Base-by-base conservation (phyloP, 2,888 invertebrate species). In the Drosophila leonis region DNA sequence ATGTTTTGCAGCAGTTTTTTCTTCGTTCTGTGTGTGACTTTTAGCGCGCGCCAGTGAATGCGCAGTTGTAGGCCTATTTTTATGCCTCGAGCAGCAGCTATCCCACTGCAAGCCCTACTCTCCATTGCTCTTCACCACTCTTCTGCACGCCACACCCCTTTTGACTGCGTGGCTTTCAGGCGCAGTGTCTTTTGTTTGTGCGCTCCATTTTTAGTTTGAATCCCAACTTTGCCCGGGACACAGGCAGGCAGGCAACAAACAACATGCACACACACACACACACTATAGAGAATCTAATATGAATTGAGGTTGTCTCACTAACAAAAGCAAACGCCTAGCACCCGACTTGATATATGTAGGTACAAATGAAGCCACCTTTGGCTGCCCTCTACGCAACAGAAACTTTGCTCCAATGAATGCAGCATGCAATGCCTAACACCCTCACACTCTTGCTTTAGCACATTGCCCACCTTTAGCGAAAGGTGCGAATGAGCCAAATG, bases 271-370 rank as follows among this genome's bases (percentile, higher is more conserved):
- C 59, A 54, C 74, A 52, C 24, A 54, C 51, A 63, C 59, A 42
- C 52, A 55, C 51, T 27, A 29, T 39, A 27, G 64, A 75, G 59
- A 86, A 91, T 91, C 90, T 91, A 90, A 91, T 91, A 91, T 91
- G 92, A 91, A 91, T 91, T 91, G 91, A 90, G 91, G 91, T 91
- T 91, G 90, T 82, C 82, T 87, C 78, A 79, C 87, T 79, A 88
- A 83, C 83, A 90, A 86, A 87, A 76, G 87, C 83, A 88, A 88
- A 88, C 72, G 82, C 88, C 65, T 69, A 62, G 70, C 65, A 61
- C 64, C 62, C 60, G 62, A 67, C 88, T 73, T 80, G 76, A 72
- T 69, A 72, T 67, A 74, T 52, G 35, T 49, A n/a, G 70, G 70
- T 69, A 71, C 67, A 70, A 70, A 59, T 73, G 76, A 80, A 69